Evolutionary conservation across 1,140 invertebrate species (phyloP).

Genomic region (Lethrus apterus): DNA sequence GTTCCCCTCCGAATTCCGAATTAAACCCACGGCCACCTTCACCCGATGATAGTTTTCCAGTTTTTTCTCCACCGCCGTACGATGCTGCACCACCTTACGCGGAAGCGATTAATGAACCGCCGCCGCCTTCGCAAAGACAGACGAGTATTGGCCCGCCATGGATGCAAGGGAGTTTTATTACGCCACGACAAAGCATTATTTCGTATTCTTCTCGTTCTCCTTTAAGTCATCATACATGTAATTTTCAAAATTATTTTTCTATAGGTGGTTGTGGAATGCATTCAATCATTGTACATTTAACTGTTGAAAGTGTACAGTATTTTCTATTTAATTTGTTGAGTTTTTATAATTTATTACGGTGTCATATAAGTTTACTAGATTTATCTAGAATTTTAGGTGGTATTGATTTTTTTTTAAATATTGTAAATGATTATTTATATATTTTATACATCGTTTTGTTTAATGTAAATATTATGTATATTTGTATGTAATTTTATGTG

Average conservation of each 20-base stretch:
- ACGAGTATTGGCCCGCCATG: slow-evolving; percentile 50
- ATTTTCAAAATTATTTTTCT: slow-evolving; percentile 33
- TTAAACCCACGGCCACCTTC: slow-evolving; percentile 56
- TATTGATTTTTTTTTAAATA: too few species aligned
- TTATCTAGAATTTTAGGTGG: too few species aligned
- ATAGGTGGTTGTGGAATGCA: too few species aligned
- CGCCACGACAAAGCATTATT: slow-evolving; percentile 58
- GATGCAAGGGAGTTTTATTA: slow-evolving; percentile 42
- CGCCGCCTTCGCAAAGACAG: slow-evolving; percentile 41
- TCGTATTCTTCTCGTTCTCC: slow-evolving; percentile 62
- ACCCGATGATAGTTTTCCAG: slow-evolving; percentile 72
- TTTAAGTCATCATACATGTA: slow-evolving; percentile 78
- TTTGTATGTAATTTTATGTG: too few species aligned
- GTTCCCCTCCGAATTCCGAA: slow-evolving; percentile 66
- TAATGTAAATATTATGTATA: too few species aligned
- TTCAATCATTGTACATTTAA: slow-evolving; percentile 2
- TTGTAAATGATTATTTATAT: too few species aligned
- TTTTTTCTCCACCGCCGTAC: slow-evolving; percentile 74
- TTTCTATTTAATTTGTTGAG: neutral
- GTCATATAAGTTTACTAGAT: too few species aligned
- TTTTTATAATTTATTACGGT: neutral
- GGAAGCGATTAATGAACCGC: slow-evolving; percentile 35
- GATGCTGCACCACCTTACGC: slow-evolving; percentile 42
- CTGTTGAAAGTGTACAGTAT: slow-evolving; percentile 4
- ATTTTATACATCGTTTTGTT: too few species aligned